Evolutionary conservation across 1,140 invertebrate genomes (phyloP), one percentile per base, ranked within the genome.

Genomic region (Adelges cooleyi): DNA sequence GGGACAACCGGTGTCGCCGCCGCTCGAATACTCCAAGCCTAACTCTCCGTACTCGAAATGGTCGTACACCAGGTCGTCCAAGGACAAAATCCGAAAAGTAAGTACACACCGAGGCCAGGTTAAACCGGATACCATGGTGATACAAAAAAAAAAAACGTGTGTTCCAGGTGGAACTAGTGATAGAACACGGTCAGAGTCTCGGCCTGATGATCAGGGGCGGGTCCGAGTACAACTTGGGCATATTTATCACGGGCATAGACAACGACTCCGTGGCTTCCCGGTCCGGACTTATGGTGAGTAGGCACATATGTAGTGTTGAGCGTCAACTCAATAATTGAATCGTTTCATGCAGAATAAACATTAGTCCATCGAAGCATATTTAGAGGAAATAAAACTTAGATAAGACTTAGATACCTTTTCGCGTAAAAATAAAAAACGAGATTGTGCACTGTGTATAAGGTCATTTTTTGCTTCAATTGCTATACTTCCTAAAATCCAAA

Each of bases 161-260:
- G 17, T 46, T 73, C n/a, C 78, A 89, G 80, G 87, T 90, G 70
- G 87, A 90, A 71, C 77, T 89, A 65, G 86, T 85, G 69, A 91
- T 95, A 70, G 88, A 92, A 72, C 87, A 89, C 5, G 90, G 90
- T 1, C 87, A 93, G 72, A 90, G 88, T 62, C 77, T 96, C 53
- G 93, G 93, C 11, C 77, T 97, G 66, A 93, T 94, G 89, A 95
- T 97, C 59, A 78, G 92, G 53, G 92, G 92, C 22, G 93, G 93
- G 2, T 81, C 89, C 20, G 93, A 97, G 74, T 95, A 94, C 76
- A 92, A 90, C 68, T 81, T 95, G 42, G 93, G 92, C 1, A 94
- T 96, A 72, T 96, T 94, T 76, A 86, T 97, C 67, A 95, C 92
- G 1, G 92, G 92, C 2, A 90, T 96, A 13, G 92, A 95, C 75